phyloP scores from a whole-genome alignment of 2,113 vertebrate species.

The Hemicordylus capensis region DNA sequence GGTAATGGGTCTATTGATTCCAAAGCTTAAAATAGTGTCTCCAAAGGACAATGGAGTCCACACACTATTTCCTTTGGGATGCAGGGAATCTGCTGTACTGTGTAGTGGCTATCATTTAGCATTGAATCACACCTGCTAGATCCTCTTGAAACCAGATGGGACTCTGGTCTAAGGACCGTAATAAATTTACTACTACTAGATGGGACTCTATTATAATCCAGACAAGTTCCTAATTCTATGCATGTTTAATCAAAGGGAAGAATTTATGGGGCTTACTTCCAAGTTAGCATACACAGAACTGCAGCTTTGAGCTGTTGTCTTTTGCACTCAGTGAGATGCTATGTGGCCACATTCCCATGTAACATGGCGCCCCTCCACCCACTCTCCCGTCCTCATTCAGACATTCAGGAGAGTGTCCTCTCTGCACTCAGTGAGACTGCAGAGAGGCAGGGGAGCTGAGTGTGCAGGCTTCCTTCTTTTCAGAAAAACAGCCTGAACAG shows the following conservation, averaged over 20 bases:
- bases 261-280: background rate
- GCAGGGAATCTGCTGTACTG: background rate
- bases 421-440: too few relatives aligned
- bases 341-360: too few relatives aligned
- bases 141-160: constrained; percentile 34
- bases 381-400: too few relatives aligned
- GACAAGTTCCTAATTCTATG: background rate
- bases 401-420: too few relatives aligned
- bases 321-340: background rate
- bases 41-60: constrained; percentile 4
- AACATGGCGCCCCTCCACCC: too few relatives aligned
- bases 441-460: too few relatives aligned
- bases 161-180: constrained; percentile 41
- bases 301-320: background rate
- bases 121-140: constrained; percentile 12
- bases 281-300: background rate
- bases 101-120: constrained; percentile 14
- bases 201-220: too few relatives aligned
- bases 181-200: too few relatives aligned
- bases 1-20: constrained; percentile 11
- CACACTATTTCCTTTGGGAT: constrained; percentile 7
- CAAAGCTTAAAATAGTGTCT: background rate
- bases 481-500: too few relatives aligned
- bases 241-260: background rate
- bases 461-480: too few relatives aligned